Evolutionary conservation across 2,113 vertebrate genomes (phyloP), one percentile per base, ranked within the genome.

Genomic region (Tachysurus vachellii): DNA sequence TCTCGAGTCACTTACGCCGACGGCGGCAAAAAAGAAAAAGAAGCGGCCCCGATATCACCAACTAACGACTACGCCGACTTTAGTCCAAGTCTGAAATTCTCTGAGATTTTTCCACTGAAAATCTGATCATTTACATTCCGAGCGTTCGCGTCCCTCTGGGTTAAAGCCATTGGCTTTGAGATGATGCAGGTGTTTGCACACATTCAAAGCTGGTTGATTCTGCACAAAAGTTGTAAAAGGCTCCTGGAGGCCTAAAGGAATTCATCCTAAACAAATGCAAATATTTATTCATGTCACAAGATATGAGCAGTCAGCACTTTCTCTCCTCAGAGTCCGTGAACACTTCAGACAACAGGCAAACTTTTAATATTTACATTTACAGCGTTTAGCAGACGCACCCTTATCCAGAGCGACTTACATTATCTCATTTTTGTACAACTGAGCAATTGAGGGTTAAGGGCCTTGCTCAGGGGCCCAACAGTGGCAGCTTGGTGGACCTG

Each of bases 231-330:
- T 54, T 53, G 59, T 28, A 21, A 68, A 53, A 73, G 31, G 71
- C 28, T 23, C 28, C 61, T 44, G 44, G 11, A 53, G 36, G 50
- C 85, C 62, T 59, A 83, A 86, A 89, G 88, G 83, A 93, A 91
- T 75, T 71, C n/a, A 36, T 64, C 54, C 73, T 28, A 89, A 83
- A 84, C 0, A 21, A 89, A 84, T n/a, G 73, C 7, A 11, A 79
- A 86, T 86, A 86, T 86, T 59, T 70, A 66, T 68, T 68, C 31
- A 47, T 31, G 61, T n/a, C 21, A 42, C 53, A 50, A 83, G 53
- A 83, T n/a, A 82, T 79, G 59, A 77, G 42, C 26, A 26, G 44
- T 82, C 44, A 82, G 80, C 44, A 50, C 19, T 64, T 88, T 86
- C 36, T 47, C 73, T 13, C 31, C 53, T 71, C 28, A 10, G 77